Evolutionary conservation across 2,113 vertebrate species (phyloP).

Genomic region (Mohoua ochrocephala): DNA sequence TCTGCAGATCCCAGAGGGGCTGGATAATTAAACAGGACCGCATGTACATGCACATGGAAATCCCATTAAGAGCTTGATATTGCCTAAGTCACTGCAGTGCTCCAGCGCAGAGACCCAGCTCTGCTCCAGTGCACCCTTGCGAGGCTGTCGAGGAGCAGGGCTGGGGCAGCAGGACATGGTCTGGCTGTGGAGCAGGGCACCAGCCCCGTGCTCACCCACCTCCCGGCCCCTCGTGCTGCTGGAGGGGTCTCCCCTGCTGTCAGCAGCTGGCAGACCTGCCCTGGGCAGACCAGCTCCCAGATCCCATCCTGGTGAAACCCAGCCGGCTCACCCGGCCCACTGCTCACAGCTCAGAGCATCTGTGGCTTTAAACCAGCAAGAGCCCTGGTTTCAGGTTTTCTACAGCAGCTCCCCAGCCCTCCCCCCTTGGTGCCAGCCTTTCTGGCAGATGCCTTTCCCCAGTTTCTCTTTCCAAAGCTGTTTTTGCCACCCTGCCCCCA

Average conservation of each 20-base stretch:
- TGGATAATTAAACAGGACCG: not conserved
- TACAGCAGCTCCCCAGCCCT: not conserved
- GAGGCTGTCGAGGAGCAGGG: not conserved
- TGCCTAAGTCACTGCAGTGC: not conserved
- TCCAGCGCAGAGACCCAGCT: not conserved
- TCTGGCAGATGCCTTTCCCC: not conserved
- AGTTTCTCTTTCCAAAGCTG: not conserved
- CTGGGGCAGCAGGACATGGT: not conserved
- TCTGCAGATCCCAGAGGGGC: not conserved
- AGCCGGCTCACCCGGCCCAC: rapidly evolving
- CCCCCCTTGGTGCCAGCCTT: not conserved
- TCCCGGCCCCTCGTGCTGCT: not conserved
- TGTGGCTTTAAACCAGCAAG: not conserved
- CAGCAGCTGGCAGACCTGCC: not conserved
- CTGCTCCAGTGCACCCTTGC: not conserved
- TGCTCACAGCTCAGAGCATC: rapidly evolving
- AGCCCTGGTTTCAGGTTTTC: not conserved
- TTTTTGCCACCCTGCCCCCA: not conserved
- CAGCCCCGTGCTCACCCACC: not conserved
- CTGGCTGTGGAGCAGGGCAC: not conserved
- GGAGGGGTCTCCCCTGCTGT: not conserved
- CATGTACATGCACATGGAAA: not conserved
- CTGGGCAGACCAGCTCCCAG: not conserved
- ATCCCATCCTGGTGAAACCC: not conserved
- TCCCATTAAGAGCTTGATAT: not conserved